These are phyloP conservation scores for Isotomurus palustris DNA, from an alignment of 2,888 invertebrate species.

Conservation along the genomic window DNA sequence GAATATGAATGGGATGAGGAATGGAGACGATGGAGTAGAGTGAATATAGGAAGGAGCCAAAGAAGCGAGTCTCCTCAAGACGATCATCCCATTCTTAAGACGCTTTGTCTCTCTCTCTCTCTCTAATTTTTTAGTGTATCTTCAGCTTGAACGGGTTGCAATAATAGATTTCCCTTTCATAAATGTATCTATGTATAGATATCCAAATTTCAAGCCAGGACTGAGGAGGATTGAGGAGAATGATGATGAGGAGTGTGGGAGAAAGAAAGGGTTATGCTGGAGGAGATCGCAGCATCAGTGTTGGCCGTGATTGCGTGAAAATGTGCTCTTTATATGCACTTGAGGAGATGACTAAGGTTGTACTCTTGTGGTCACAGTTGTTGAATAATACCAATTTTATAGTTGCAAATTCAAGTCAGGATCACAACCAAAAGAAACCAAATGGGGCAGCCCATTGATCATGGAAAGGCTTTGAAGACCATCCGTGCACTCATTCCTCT, in stretches of 20 bases:
- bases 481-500: slow-evolving; percentile 30
- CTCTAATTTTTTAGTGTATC: too few species aligned
- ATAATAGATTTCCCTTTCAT: too few species aligned
- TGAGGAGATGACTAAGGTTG: slow-evolving; percentile 43
- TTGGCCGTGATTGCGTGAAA: slow-evolving; percentile 46
- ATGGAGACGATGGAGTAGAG: neutral
- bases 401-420: slow-evolving; percentile 48
- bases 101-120: neutral
- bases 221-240: slow-evolving; percentile 11
- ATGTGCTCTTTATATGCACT: slow-evolving; percentile 47
- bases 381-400: slow-evolving; percentile 47
- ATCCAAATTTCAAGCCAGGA: too few species aligned
- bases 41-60: neutral
- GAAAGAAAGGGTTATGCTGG: slow-evolving; percentile 12
- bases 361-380: slow-evolving; percentile 47
- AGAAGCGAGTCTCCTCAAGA: too few species aligned
- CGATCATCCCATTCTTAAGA: too few species aligned
- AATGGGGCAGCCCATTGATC: slow-evolving; percentile 47
- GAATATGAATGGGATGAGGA: neutral
- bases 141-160: too few species aligned
- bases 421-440: slow-evolving; percentile 46
- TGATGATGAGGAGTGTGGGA: slow-evolving; percentile 12
- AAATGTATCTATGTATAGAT: too few species aligned
- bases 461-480: slow-evolving; percentile 40
- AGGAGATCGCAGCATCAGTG: slow-evolving; percentile 14